Evolutionary conservation across 2,888 invertebrate species (phyloP), one percentile per base, ranked within the genome.

Genomic region (Orthonevra nobilis): DNA sequence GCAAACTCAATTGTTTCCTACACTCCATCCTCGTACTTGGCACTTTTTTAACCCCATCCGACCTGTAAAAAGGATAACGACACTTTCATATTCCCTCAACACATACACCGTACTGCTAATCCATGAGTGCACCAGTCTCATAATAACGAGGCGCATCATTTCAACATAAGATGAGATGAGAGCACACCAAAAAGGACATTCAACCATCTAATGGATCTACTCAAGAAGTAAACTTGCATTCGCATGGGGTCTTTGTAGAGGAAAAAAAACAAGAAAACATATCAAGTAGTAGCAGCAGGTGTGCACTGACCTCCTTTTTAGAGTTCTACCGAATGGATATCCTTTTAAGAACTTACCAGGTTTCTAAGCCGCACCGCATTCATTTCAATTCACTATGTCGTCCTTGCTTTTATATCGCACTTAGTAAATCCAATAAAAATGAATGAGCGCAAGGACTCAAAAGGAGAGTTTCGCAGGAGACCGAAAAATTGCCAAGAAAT

Each of bases 361-460:
- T 36, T 44, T 64, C 44, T 42, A 64, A 72, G 64, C 73, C 54
- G 17, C 54, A 56, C 46, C 66, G 61, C 73, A 79, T 79, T 73
- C 73, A 79, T 72, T 79, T 79, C 66, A 73, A 73, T 79, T 79
- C 79, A 56, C 66, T 54, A 61, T 34, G 54, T 72, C 56, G 36
- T 73, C 17, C 54, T 56, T 66, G 61, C 70, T 79, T 73, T 79
- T 73, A 79, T 79, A 66, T 68, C 66, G 73, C 79, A 79, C 79
- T 79, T 73, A 79, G 73, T 73, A 79, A 79, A 73, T 79, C 73
- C 79, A 79, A 79, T 79, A 79, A 72, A 79, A 79, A 60, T 60
- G 73, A 79, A 79, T 73, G 79, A 72, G 40, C 48, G 46, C 28
- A 36, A 30, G 15, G 32, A 5, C 40, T n/a, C 5, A 5, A 4